Percentiles rank a stretch among this genome's conserved stretches.
Conservation (phyloP, 2,113 vertebrate genomes). For the Puffinus mauretanicus region DNA sequence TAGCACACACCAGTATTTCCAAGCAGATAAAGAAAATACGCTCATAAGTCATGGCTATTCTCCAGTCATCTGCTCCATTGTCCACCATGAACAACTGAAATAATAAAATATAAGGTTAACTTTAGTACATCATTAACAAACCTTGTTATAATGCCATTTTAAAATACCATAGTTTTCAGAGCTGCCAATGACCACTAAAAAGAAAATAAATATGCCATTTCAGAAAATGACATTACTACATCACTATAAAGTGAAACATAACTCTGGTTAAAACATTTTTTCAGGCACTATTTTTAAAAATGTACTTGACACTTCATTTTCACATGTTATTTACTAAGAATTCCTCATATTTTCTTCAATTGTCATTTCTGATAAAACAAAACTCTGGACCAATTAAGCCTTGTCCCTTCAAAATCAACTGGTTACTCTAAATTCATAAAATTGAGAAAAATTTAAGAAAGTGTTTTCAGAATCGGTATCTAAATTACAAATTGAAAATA, state of each 20-base stretch:
- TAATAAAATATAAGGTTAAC: slow-evolving; percentile 72
- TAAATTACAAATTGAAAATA: not conserved
- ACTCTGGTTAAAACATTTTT: not conserved
- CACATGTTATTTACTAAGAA: not conserved
- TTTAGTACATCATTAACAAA: slow-evolving; percentile 56
- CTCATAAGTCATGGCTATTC: slow-evolving; percentile 99
- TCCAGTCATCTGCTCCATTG: slow-evolving; percentile 99
- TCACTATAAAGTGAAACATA: not conserved
- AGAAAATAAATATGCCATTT: not conserved
- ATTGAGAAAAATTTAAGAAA: not conserved
- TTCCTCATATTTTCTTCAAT: not conserved
- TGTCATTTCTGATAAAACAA: not conserved
- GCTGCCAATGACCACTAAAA: not conserved
- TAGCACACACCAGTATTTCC: slow-evolving; percentile 97
- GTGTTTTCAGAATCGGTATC: not conserved
- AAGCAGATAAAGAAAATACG: slow-evolving; percentile 98
- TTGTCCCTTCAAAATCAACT: not conserved
- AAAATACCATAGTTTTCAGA: not conserved
- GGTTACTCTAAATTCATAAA: not conserved
- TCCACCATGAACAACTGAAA: slow-evolving; percentile 99
- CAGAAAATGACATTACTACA: not conserved
- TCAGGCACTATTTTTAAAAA: not conserved
- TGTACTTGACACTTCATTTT: not conserved
- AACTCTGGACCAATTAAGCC: not conserved
- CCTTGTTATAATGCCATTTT: not conserved